Percentiles rank a stretch among this genome's conserved stretches.
Conservation (phyloP, 2,797 vertebrate species). For the Falco biarmicus region DNA sequence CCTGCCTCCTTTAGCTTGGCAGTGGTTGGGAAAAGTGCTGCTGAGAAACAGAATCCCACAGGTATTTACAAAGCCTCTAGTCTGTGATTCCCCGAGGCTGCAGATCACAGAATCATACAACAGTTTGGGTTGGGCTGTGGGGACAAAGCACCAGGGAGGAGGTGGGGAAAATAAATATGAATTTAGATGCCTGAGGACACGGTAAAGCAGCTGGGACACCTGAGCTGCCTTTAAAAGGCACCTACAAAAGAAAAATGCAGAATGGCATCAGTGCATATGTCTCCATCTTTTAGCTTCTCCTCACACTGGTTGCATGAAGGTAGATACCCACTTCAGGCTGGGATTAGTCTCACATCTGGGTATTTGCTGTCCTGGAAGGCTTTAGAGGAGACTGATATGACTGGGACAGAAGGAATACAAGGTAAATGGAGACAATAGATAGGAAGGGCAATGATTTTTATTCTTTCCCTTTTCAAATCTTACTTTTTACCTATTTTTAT, state of each 20-base stretch:
- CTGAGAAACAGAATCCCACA: background rate
- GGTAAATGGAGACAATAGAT: background rate
- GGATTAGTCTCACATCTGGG: background rate
- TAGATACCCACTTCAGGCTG: background rate
- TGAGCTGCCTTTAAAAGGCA: background rate
- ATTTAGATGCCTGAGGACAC: background rate
- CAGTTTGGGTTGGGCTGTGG: background rate
- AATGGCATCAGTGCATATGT: rapidly evolving
- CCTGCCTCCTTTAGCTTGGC: background rate
- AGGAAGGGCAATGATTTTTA: background rate
- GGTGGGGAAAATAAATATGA: rapidly evolving
- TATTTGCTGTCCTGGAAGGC: background rate
- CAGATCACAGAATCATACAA: rapidly evolving
- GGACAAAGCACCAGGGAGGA: background rate
- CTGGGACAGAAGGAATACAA: background rate
- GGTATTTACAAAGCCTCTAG: background rate
- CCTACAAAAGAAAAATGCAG: rapidly evolving
- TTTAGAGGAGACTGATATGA: background rate
- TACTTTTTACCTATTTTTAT: background rate
- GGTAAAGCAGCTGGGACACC: background rate
- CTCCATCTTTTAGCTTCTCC: background rate
- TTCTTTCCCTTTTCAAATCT: background rate
- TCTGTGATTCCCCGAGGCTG: background rate
- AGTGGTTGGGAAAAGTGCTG: background rate
- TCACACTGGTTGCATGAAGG: background rate